Base-by-base conservation (phyloP, 1,140 invertebrate species). In the Polyergus mexicanus region DNA sequence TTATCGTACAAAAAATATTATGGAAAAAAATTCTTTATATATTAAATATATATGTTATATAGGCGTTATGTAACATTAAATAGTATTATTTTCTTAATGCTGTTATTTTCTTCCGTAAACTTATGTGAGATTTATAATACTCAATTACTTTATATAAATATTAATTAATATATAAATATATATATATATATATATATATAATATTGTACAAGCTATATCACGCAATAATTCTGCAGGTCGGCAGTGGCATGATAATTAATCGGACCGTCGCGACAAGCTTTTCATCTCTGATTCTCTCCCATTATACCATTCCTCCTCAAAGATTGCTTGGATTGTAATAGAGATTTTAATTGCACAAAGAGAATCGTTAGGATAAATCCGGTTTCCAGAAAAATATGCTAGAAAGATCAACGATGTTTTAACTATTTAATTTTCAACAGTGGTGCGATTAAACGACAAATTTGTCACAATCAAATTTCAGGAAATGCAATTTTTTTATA, bases 301-400 rank as follows among this genome's bases (percentile, higher is more conserved):
- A 69, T 80, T 80, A 47, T 71, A 35, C 22, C 77, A 19, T 80
- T 80, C 22, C 22, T 80, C 11, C 65, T 69, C 77, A 25, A 80
- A 51, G 47, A 22, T 32, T 56, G 65, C 35, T 51, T 13, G 77
- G 77, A 80, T 80, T 80, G 68, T 80, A 80, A 80, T 71, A 35
- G 63, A 65, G 62, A 71, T 80, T 80, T 80, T 80, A 80, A 80
- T 80, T 80, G 65, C 65, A 80, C 77, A 80, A 80, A 80, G 77
- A 19, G 77, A 80, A 80, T 80, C 65, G 35, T 80, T 80, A 80
- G 32, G 35, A 69, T 80, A 80, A 80, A 80, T 80, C 47, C 44
- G 44, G 28, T 80, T 80, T 71, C 65, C 77, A 35, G 65, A 71
- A 69, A 80, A 80, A 47, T 65, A 16, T 71, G 77, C 77, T 71